Conservation (phyloP, 2,113 vertebrate species). For the western clawed frog (Xenopus tropicalis) region UCB_Xtro_10.0 CM004444.2:80248501-80249000, state of each 20-base stretch:
- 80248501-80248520: constrained; percentile 44
- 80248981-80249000: too few species aligned
- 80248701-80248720: constrained; percentile 41
- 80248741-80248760: constrained; percentile 38
- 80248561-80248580: constrained; percentile 26
- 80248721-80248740: constrained; percentile 41
- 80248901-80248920: too few species aligned
- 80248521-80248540: constrained; percentile 46
- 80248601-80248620: constrained; percentile 35
- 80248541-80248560: constrained; percentile 43
- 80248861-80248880: too few species aligned
- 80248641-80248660: constrained; percentile 35
- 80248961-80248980: too few species aligned
- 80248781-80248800: too few species aligned
- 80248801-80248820: too few species aligned
- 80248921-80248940: too few species aligned
- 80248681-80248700: constrained; percentile 36
- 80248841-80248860: too few species aligned
- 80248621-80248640: constrained; percentile 40
- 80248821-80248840: too few species aligned
- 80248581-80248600: constrained; percentile 44
- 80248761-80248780: constrained; percentile 38
- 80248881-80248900: too few species aligned
- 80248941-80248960: too few species aligned
- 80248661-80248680: constrained; percentile 18